A percentile compares a stretch with the other conserved stretches of the same genome.
Evolutionary conservation across 1,140 invertebrate genomes (phyloP).

Genomic region (Sminthurides bifidus): DNA sequence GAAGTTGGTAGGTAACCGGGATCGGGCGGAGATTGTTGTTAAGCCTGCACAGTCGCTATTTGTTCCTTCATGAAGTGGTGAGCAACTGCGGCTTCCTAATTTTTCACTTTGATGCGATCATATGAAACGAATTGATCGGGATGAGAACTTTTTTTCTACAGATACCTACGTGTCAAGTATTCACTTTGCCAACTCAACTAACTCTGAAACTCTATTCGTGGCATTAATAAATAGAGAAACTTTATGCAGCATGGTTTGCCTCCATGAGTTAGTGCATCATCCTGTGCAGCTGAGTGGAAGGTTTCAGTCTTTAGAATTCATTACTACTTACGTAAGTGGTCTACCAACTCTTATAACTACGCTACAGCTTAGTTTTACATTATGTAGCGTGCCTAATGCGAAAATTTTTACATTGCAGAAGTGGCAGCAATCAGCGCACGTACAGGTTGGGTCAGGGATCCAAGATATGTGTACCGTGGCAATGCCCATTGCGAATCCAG

Average conservation of each 20-base stretch:
- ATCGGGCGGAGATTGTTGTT: conserved; percentile 20
- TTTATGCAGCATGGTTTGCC: conserved; percentile 8
- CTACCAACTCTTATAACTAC: background rate
- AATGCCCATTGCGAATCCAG: conserved; percentile 10
- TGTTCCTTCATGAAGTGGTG: conserved; percentile 8
- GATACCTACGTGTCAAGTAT: conserved; percentile 19
- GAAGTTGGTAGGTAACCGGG: conserved; percentile 29
- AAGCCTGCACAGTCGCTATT: conserved; percentile 22
- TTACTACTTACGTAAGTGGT: conserved; percentile 14
- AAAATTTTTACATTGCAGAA: conserved; percentile 18
- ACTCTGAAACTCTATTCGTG: conserved; percentile 12
- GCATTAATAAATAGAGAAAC: conserved; percentile 17
- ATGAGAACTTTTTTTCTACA: conserved; percentile 28
- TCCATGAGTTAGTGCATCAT: conserved; percentile 24
- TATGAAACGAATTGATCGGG: conserved; percentile 5
- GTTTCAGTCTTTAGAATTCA: conserved; percentile 19
- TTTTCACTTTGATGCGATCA: background rate
- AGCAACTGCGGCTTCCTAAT: conserved; percentile 11
- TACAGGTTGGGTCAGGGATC: conserved; percentile 20
- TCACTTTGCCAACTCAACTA: conserved; percentile 21
- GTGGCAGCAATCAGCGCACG: conserved; percentile 25
- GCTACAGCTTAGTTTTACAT: background rate
- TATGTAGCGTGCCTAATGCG: no score
- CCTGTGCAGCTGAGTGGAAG: conserved; percentile 16
- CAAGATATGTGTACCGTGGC: conserved; percentile 19